phyloP scores from a whole-genome alignment of 2,888 invertebrate genomes.

The Sinhomidia bicolor region DNA sequence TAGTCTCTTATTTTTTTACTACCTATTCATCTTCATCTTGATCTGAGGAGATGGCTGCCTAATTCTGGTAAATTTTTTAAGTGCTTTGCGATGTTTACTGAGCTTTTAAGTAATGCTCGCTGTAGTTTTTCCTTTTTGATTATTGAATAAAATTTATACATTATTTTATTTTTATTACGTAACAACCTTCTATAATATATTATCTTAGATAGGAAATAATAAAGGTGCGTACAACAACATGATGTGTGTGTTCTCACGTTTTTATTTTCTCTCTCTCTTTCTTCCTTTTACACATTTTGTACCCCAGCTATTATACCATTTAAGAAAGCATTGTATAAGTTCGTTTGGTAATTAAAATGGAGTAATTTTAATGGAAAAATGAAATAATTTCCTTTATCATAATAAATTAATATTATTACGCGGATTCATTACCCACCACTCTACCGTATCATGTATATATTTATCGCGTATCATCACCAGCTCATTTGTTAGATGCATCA shows the following conservation, averaged over 20 bases:
- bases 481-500: slow-evolving; percentile 28
- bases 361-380: slow-evolving; percentile 15
- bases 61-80: slow-evolving; percentile 27
- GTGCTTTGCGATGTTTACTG: slow-evolving; percentile 11
- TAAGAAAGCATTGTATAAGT: not conserved
- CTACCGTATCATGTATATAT: not conserved
- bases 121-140: not conserved
- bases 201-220: too few species aligned
- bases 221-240: not conserved
- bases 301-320: too few species aligned
- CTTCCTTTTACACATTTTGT: too few species aligned
- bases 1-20: too few species aligned
- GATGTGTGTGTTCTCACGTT: slow-evolving; percentile 11
- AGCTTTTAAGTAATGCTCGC: not conserved
- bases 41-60: not conserved
- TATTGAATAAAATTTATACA: not conserved
- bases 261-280: too few species aligned
- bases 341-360: not conserved
- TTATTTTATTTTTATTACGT: too few species aligned
- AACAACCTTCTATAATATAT: too few species aligned
- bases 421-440: not conserved
- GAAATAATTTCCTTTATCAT: not conserved
- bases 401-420: not conserved
- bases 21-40: not conserved
- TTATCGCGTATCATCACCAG: not conserved